Percentiles rank a stretch among this genome's conserved stretches.
Conservation (phyloP, 2,797 vertebrate species). For the Pseudochromis fuscus region DNA sequence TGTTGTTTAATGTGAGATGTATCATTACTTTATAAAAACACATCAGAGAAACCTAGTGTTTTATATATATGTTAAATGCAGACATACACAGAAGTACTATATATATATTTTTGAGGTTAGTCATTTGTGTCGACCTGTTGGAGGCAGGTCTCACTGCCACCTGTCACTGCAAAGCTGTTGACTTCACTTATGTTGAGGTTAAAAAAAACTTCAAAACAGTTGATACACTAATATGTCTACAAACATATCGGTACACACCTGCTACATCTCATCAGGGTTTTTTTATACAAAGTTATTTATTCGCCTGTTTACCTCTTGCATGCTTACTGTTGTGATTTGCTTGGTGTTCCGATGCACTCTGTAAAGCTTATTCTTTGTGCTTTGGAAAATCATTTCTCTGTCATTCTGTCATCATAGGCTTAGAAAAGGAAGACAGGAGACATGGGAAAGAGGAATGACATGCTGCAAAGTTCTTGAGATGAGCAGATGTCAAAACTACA, state of each 20-base stretch:
- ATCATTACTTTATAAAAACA: constrained; percentile 61
- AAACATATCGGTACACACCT: constrained; percentile 25
- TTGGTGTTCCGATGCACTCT: constrained; percentile 30
- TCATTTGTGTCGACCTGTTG: constrained; percentile 66
- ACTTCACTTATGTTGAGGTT: constrained; percentile 8
- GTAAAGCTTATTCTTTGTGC: constrained; percentile 45
- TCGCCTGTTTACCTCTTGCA: constrained; percentile 51
- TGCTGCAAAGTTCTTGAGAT: constrained; percentile 51
- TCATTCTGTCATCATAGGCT: constrained; percentile 53
- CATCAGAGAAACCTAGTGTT: constrained; percentile 58
- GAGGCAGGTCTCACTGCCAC: constrained; percentile 43
- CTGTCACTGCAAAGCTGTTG: constrained; percentile 60
- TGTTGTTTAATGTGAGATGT: constrained; percentile 65
- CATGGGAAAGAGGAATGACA: constrained; percentile 40
- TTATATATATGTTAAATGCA: constrained; percentile 59
- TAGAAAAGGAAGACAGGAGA: constrained; percentile 42
- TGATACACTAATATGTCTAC: constrained; percentile 10
- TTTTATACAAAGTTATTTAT: constrained; percentile 46
- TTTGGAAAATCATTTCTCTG: constrained; percentile 32
- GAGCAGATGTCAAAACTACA: constrained; percentile 63
- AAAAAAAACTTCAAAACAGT: background rate
- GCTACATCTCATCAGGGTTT: constrained; percentile 30
- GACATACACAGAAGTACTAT: constrained; percentile 33
- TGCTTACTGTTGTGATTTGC: constrained; percentile 38
- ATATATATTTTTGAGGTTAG: too few species aligned